These are phyloP conservation scores for Masticophis lateralis DNA, from an alignment of 2,797 vertebrate species.

Conservation along the genomic window DNA sequence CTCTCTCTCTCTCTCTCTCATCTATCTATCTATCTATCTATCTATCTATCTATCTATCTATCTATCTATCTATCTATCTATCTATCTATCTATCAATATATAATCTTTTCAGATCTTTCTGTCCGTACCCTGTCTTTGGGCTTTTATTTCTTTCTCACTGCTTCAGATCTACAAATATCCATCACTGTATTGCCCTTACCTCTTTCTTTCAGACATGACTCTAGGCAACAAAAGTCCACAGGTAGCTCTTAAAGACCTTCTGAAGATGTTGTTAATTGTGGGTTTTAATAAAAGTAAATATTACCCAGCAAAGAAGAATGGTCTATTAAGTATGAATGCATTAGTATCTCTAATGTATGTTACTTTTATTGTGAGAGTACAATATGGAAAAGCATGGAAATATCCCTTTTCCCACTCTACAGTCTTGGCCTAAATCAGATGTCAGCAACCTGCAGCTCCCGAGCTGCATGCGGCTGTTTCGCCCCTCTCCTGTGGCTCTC, in stretches of 20 bases:
- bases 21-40: no score
- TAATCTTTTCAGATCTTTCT: background rate
- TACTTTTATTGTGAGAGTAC: background rate
- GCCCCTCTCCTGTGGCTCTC: no score
- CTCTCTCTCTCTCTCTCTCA: no score
- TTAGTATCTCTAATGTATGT: background rate
- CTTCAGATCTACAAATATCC: background rate
- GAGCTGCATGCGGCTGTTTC: no score
- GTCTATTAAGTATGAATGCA: background rate
- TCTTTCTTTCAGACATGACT: background rate
- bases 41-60: no score
- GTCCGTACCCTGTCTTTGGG: background rate
- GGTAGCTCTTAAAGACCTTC: background rate
- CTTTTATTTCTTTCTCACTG: background rate
- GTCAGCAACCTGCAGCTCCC: no score
- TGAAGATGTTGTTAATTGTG: background rate
- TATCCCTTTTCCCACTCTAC: background rate
- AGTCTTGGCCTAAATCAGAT: no score
- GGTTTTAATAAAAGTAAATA: background rate
- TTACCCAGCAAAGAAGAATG: background rate
- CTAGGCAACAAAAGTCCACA: background rate
- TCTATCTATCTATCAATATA: no score
- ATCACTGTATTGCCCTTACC: background rate
- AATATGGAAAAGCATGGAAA: background rate
- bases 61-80: no score